phyloP scores from a whole-genome alignment of 2,888 invertebrate species.

The Drosophila limbata region DNA sequence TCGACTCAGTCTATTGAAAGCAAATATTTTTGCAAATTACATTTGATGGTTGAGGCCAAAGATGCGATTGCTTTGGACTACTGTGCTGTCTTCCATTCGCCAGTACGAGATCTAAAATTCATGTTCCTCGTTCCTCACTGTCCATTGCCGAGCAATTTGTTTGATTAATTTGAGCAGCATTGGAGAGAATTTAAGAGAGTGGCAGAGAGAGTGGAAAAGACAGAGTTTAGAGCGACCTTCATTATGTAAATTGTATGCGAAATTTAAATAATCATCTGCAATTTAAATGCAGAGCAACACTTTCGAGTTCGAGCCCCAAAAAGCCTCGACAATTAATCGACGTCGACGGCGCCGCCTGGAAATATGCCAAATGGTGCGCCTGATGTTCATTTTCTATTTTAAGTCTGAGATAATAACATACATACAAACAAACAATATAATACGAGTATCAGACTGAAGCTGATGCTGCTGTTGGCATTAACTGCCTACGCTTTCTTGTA shows the following conservation, averaged over 20 bases:
- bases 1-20: conserved; percentile 61
- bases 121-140: conserved; percentile 13
- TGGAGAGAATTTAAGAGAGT: not conserved
- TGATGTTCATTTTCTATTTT: conserved; percentile 77
- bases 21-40: conserved; percentile 77
- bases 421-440: conserved; percentile 27
- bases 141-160: conserved; percentile 70
- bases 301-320: conserved; percentile 47
- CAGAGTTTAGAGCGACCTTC: conserved; percentile 63
- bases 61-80: conserved; percentile 34
- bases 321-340: conserved; percentile 74
- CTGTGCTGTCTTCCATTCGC: not conserved
- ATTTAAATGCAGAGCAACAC: conserved; percentile 81
- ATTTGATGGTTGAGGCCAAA: conserved; percentile 57
- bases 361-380: conserved; percentile 74
- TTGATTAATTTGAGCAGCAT: conserved; percentile 70
- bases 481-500: conserved; percentile 62
- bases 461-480: conserved; percentile 57
- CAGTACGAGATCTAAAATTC: conserved; percentile 14
- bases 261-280: conserved; percentile 81
- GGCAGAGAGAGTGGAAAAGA: not conserved
- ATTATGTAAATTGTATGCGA: conserved; percentile 80
- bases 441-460: conserved; percentile 16
- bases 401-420: conserved; percentile 72
- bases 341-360: conserved; percentile 48